Percentiles rank a stretch among this genome's conserved stretches.
Evolutionary conservation across 2,113 vertebrate genomes (phyloP).

Genomic region (Toxotes chatareus): DNA sequence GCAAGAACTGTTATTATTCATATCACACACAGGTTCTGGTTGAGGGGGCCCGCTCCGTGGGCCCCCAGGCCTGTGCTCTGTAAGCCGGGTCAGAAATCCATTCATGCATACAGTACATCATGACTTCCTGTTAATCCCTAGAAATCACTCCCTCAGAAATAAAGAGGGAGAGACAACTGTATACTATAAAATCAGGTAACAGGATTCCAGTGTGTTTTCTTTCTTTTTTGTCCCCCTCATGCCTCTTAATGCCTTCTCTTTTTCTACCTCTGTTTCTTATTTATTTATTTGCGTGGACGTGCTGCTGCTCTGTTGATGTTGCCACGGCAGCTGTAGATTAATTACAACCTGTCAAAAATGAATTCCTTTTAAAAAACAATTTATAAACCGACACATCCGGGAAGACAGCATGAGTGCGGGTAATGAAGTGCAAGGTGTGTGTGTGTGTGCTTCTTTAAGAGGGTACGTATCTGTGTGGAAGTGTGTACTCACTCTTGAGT

Average conservation of each 20-base stretch:
- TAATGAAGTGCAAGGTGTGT: conserved; percentile 16
- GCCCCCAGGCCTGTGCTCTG: too few species aligned
- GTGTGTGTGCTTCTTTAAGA: background rate
- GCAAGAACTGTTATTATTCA: background rate
- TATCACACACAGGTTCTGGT: background rate
- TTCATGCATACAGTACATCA: background rate
- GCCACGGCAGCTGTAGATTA: conserved; percentile 9
- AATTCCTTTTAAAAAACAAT: background rate
- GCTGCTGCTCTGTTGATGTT: background rate
- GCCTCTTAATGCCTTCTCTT: background rate
- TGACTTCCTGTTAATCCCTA: background rate
- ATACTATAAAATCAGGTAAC: background rate
- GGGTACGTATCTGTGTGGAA: background rate
- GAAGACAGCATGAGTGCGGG: background rate
- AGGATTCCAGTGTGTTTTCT: background rate
- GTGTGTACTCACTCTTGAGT: background rate
- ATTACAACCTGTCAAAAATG: conserved; percentile 26
- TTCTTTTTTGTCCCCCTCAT: background rate
- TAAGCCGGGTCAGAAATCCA: background rate
- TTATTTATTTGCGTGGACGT: background rate
- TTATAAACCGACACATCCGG: conserved; percentile 2
- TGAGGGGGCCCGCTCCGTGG: too few species aligned
- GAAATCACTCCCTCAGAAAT: background rate
- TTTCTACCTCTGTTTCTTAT: background rate
- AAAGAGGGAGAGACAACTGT: background rate